phyloP scores from a whole-genome alignment of 2,797 vertebrate species.

The Cuculus canorus region DNA sequence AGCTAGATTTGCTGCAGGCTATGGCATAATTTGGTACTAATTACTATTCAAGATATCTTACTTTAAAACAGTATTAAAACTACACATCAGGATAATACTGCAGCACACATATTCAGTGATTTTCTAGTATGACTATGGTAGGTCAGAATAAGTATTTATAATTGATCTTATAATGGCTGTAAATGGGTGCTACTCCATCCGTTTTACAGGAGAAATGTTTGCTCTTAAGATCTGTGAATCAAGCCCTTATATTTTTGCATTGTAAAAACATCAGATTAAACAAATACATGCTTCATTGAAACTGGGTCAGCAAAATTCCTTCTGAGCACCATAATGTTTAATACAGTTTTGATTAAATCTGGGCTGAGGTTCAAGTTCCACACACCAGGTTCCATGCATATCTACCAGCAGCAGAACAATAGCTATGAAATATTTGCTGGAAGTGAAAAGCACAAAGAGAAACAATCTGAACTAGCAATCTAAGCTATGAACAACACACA shows the following conservation, averaged over 20 bases:
- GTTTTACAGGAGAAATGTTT: not conserved
- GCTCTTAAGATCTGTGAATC: not conserved
- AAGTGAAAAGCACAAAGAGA: conserved; percentile 28
- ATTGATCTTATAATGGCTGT: not conserved
- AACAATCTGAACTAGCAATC: conserved; percentile 18
- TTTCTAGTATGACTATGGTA: not conserved
- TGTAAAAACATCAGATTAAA: not conserved
- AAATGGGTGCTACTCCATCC: not conserved
- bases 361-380: conserved; percentile 57
- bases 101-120: not conserved
- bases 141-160: not conserved
- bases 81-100: not conserved
- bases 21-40: conserved; percentile 37
- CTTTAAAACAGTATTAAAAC: conserved; percentile 14
- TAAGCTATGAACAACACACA: conserved; percentile 27
- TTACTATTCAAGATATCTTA: conserved; percentile 1
- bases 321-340: conserved; percentile 33
- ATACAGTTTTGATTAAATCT: conserved; percentile 50
- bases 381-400: conserved; percentile 38
- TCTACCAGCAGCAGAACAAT: conserved; percentile 41
- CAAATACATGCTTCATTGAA: not conserved
- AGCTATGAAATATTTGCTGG: conserved; percentile 26
- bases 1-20: conserved; percentile 44
- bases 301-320: conserved; percentile 56
- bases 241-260: not conserved